Evolutionary conservation across 2,888 invertebrate genomes (phyloP).

Genomic region (Spodoptera littoralis): DNA sequence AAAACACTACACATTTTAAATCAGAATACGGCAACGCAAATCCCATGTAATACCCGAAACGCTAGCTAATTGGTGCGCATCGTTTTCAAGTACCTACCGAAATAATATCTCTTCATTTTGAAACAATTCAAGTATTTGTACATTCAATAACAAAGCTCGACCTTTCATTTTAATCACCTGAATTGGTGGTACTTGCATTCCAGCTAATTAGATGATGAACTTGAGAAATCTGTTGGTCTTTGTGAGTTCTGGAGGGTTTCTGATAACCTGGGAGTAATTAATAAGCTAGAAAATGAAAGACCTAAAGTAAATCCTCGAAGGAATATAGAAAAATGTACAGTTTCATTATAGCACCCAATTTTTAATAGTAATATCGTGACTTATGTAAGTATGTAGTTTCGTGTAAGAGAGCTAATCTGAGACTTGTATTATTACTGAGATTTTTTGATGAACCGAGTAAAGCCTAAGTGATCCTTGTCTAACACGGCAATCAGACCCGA

Average conservation of each 20-base stretch:
- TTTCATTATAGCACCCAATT: too few relatives aligned
- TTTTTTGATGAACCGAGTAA: too few relatives aligned
- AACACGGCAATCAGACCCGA: too few relatives aligned
- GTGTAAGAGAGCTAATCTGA: too few relatives aligned
- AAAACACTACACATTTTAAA: background rate
- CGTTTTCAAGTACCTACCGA: constrained; percentile 1
- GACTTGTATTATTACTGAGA: too few relatives aligned
- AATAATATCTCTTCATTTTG: constrained; percentile 16
- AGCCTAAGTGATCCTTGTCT: too few relatives aligned
- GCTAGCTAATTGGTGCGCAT: constrained; percentile 13
- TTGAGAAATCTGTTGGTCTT: constrained; percentile 29
- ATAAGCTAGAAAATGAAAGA: too few relatives aligned
- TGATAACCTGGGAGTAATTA: background rate
- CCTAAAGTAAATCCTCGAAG: too few relatives aligned
- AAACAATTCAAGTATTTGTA: constrained; percentile 14
- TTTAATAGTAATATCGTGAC: too few relatives aligned
- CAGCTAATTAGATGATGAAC: constrained; percentile 24
- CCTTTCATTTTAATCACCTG: constrained; percentile 13
- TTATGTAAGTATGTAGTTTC: too few relatives aligned
- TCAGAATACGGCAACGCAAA: background rate
- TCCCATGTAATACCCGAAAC: constrained; percentile 1
- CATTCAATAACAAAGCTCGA: background rate
- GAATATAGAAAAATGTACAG: too few relatives aligned
- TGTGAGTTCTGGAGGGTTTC: constrained; percentile 10
- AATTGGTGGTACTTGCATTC: constrained; percentile 8